Evolutionary conservation across 2,888 invertebrate genomes (phyloP).

Genomic region (Hypolimnas misippus): DNA sequence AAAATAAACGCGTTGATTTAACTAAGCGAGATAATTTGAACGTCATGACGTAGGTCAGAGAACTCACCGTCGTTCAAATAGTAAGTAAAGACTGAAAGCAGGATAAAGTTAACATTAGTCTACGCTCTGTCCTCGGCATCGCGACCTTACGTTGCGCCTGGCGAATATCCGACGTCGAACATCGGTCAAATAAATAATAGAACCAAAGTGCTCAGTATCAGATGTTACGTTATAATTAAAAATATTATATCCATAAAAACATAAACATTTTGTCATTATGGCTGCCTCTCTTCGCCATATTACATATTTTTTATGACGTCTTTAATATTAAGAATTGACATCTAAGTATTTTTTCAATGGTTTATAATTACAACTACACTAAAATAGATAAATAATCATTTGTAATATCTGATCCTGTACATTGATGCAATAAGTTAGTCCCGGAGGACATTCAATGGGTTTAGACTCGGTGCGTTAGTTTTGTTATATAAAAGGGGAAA

Average conservation of each 20-base stretch:
- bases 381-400: neutral
- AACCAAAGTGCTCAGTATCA: too few species aligned
- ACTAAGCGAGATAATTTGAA: conserved; percentile 10
- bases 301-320: too few species aligned
- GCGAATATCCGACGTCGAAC: neutral
- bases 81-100: conserved; percentile 37
- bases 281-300: too few species aligned
- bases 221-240: too few species aligned
- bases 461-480: neutral
- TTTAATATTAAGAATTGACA: too few species aligned
- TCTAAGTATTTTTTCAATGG: neutral
- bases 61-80: conserved; percentile 38
- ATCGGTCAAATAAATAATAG: neutral
- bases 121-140: conserved; percentile 30
- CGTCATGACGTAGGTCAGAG: neutral
- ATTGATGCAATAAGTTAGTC: neutral
- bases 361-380: neutral
- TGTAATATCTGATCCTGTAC: neutral
- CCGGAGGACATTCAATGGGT: too few species aligned
- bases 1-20: neutral
- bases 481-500: neutral
- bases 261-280: too few species aligned
- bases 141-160: neutral
- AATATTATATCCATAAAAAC: too few species aligned
- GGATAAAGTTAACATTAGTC: conserved; percentile 30